Conservation (phyloP, 2,888 invertebrate genomes). For the Hypena proboscidalis region DNA sequence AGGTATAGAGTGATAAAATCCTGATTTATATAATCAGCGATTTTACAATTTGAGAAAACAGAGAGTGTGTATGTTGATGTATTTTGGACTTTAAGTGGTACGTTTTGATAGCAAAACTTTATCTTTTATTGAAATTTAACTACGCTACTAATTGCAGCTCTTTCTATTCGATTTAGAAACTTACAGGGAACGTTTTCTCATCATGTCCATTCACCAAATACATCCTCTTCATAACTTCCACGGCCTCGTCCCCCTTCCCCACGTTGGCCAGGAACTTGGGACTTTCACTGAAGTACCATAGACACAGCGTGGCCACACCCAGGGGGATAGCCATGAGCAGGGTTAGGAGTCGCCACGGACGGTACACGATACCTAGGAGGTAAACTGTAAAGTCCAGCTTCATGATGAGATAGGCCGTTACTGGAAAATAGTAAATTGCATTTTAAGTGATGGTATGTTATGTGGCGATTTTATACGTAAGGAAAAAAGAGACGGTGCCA, state of each 20-base stretch:
- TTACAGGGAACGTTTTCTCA: conserved; percentile 63
- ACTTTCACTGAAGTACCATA: conserved; percentile 88
- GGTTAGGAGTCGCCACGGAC: conserved; percentile 76
- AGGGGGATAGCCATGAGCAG: conserved; percentile 85
- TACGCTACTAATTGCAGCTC: too few relatives aligned
- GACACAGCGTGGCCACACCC: conserved; percentile 84
- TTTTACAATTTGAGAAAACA: too few relatives aligned
- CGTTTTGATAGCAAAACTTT: too few relatives aligned
- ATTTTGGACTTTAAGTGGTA: too few relatives aligned
- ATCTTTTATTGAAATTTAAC: too few relatives aligned
- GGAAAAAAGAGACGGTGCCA: too few relatives aligned
- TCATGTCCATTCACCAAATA: conserved; percentile 83
- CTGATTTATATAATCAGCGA: too few relatives aligned
- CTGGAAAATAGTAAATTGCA: conserved; percentile 60
- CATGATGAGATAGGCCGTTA: conserved; percentile 68
- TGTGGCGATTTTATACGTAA: too few relatives aligned
- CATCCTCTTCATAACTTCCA: conserved; percentile 85
- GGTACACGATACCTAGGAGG: conserved; percentile 61
- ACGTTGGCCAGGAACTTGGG: conserved; percentile 90
- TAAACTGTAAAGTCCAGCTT: conserved; percentile 66
- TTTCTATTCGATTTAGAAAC: conserved; percentile 20
- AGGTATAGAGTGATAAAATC: too few relatives aligned
- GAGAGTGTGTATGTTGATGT: too few relatives aligned
- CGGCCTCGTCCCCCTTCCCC: conserved; percentile 86
- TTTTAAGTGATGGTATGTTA: too few relatives aligned